A percentile compares a stretch with the other conserved stretches of the same genome.
Evolutionary conservation across 1,140 invertebrate species (phyloP).

Genomic region (Fopius arisanus): DNA sequence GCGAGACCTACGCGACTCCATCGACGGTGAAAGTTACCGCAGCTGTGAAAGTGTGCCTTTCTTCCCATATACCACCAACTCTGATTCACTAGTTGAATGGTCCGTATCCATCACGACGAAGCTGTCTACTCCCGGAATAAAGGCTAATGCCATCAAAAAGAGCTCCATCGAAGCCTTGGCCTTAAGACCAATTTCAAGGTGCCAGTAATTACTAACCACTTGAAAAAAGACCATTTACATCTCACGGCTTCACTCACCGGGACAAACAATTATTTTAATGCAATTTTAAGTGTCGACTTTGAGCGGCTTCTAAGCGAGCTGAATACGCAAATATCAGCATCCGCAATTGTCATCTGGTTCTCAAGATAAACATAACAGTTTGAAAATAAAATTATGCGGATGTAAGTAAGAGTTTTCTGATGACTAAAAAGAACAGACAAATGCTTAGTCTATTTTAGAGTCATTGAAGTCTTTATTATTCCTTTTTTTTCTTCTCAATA

Average conservation of each 20-base stretch:
- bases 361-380: constrained; percentile 3
- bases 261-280: background rate
- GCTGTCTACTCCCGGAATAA: background rate
- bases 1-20: constrained; percentile 47
- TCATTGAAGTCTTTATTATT: background rate
- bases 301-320: constrained; percentile 17
- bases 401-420: constrained; percentile 23
- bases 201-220: background rate
- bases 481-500: background rate
- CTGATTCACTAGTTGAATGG: constrained; percentile 53
- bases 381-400: constrained; percentile 7
- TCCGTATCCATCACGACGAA: constrained; percentile 27
- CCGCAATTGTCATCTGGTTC: constrained; percentile 14
- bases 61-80: constrained; percentile 52
- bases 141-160: background rate
- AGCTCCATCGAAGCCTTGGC: background rate
- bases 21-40: constrained; percentile 64
- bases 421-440: background rate
- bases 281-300: background rate
- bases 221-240: background rate
- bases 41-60: constrained; percentile 63
- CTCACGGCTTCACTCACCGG: background rate
- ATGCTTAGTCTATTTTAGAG: background rate
- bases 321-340: background rate
- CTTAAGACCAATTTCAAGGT: background rate